Evolutionary conservation across 53 echinoderm and acorn worm species (phyloP).

Genomic region (Antedon mediterranea): DNA sequence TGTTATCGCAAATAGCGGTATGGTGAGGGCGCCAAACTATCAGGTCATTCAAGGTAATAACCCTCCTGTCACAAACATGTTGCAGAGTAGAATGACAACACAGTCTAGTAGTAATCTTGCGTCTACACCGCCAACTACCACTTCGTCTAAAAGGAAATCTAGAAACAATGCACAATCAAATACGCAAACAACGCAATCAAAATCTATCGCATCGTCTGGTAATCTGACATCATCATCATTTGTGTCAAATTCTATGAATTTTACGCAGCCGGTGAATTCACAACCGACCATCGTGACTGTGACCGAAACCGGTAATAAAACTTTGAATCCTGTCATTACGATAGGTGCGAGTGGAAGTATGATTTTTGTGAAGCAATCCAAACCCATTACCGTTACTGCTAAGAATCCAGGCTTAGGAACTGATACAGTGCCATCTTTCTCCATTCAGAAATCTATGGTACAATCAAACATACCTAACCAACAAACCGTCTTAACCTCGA

Average conservation of each 20-base stretch:
- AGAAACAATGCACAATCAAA: not conserved
- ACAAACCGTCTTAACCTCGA: too few species aligned
- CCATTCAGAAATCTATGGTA: not conserved
- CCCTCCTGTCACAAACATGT: too few species aligned
- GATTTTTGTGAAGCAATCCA: conserved; percentile 62
- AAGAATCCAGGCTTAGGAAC: conserved; percentile 26
- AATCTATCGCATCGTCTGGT: not conserved
- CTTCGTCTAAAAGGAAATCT: not conserved
- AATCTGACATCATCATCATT: not conserved
- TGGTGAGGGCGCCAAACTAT: not conserved
- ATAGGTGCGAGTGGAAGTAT: conserved; percentile 84
- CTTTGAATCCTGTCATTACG: conserved; percentile 63
- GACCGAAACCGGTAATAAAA: not conserved
- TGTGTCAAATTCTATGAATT: not conserved
- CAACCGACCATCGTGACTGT: not conserved
- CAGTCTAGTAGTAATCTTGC: not conserved
- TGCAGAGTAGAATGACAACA: not conserved
- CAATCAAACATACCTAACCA: not conserved
- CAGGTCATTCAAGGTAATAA: not conserved
- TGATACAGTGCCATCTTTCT: conserved; percentile 9
- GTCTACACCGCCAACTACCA: not conserved
- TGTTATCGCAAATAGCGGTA: not conserved
- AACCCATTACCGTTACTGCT: conserved; percentile 12
- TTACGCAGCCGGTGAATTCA: not conserved
- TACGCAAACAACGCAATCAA: not conserved